Base-by-base conservation (phyloP, 2,888 invertebrate genomes). In the Andrena praecox region DNA sequence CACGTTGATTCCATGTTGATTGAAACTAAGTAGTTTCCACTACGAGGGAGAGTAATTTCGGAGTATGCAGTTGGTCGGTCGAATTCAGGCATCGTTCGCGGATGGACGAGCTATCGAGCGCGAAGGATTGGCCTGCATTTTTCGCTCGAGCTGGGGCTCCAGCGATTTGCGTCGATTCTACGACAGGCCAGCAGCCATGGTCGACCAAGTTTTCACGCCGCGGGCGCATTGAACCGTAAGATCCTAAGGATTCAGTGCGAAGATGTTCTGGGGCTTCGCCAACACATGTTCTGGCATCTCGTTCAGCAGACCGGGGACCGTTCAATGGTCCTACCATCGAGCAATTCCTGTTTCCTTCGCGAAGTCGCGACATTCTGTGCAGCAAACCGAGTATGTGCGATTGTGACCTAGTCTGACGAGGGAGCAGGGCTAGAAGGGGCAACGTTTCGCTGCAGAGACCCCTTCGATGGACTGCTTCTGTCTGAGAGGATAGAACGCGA, bases 221-320 rank as follows among this genome's bases (percentile, higher is more conserved):
- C 35, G 5, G 66, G 77, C 78, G 54, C 76, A 56, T 77, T 71
- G 73, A 74, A 80, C 84, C 54, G 59, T 59, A 69, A 82, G 63
- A 72, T 86, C 72, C 82, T 86, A 82, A 86, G 84, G 81, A 86
- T 86, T 86, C 84, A 54, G 80, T 56, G 56, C 73, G 73, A 60
- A 60, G 71, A 71, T 71, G 66, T 84, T 77, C 77, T 81, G 86
- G 72, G 75, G 77, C 76, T 86, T 85, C 80, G 85, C 74, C 82
- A 77, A 85, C 86, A 83, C 80, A 80, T 85, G 83, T 80, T 77
- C 82, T 73, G 75, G 67, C 67, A 78, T 82, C 42, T 80, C 69
- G 80, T 68, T 82, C 63, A 31, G 59, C 62, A 68, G 59, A 54
- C 33, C 33, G 50, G n/a, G 42, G 52, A 52, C 16, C 78, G 82